Percentiles rank a stretch among this genome's conserved stretches.
Conservation (phyloP, 2,113 vertebrate genomes). For the Hippopotamus amphibius region DNA sequence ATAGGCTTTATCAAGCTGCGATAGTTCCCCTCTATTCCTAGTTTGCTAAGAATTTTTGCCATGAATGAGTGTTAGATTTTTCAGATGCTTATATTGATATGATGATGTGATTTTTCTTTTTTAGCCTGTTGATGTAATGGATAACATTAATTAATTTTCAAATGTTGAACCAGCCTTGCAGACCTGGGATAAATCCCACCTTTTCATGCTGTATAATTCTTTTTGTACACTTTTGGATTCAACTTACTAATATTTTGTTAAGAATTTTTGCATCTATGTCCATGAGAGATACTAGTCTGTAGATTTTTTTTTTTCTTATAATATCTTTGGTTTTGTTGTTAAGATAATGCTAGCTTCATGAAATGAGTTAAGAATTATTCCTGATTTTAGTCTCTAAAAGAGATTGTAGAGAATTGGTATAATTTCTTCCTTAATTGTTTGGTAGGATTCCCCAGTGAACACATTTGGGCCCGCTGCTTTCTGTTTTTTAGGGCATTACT, state of each 20-base stretch:
- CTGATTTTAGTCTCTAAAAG: not conserved
- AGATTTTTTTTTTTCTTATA: not conserved
- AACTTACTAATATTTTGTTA: not conserved
- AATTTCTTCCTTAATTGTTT: not conserved
- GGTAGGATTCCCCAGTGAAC: not conserved
- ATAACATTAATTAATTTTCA: not conserved
- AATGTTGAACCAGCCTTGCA: not conserved
- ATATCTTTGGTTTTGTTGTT: not conserved
- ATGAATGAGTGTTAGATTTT: not conserved
- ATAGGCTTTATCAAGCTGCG: not conserved
- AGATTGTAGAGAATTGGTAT: not conserved
- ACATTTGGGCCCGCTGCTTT: not conserved
- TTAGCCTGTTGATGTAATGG: not conserved
- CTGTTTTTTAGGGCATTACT: not conserved
- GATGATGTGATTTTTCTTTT: not conserved
- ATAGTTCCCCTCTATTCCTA: not conserved
- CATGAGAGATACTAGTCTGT: not conserved
- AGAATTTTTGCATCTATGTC: not conserved
- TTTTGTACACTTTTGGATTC: not conserved
- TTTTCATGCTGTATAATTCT: not conserved
- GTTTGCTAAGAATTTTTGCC: not conserved
- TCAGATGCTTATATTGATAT: not conserved
- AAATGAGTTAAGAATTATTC: not conserved
- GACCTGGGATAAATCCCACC: not conserved
- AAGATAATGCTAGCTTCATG: not conserved